Evolutionary conservation across 1,140 invertebrate species (phyloP), one percentile per base, ranked within the genome.

Genomic region (Ostrea denselamellosa): DNA sequence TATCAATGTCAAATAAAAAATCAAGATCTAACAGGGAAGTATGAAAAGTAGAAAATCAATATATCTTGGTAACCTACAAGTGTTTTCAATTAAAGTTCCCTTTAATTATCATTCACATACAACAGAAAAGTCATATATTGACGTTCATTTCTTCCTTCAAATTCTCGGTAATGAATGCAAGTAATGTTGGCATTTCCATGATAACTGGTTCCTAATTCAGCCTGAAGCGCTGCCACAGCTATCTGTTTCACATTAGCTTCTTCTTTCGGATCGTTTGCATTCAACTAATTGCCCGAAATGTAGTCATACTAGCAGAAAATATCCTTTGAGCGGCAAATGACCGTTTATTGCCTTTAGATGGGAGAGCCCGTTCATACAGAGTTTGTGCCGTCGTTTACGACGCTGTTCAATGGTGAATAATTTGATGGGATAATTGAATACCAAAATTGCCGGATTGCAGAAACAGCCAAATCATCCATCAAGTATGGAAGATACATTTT

Each of bases 341-440:
- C 68, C 68, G 68, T 77, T 77, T 77, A 77, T 77, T 77, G 68
- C 68, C 25, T 22, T 28, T 12, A 25, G 68, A 77, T 77, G 68
- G 28, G 68, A 77, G 68, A 77, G 25, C 25, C 25, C 68, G 25
- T 77, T 25, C 28, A 28, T 34, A 12, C 28, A 9, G 68, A 25
- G 68, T 77, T 77, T 34, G 68, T 25, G 25, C 25, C 28, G 25
- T 77, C 68, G 68, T 77, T 77, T 28, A 77, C 12, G 22, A 28
- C 25, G 68, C 68, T 25, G 68, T 77, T 25, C 28, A 25, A 25
- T 34, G 68, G 68, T 8, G 68, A 77, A 34, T 25, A 25, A 77
- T 77, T 77, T 77, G 68, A 77, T 77, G 68, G 28, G 68, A 34
- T 77, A 77, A 77, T 77, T 77, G 68, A 77, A 77, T 77, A 77